These are phyloP conservation scores for Xestia xanthographa DNA, from an alignment of 2,888 invertebrate genomes.

Conservation along the genomic window DNA sequence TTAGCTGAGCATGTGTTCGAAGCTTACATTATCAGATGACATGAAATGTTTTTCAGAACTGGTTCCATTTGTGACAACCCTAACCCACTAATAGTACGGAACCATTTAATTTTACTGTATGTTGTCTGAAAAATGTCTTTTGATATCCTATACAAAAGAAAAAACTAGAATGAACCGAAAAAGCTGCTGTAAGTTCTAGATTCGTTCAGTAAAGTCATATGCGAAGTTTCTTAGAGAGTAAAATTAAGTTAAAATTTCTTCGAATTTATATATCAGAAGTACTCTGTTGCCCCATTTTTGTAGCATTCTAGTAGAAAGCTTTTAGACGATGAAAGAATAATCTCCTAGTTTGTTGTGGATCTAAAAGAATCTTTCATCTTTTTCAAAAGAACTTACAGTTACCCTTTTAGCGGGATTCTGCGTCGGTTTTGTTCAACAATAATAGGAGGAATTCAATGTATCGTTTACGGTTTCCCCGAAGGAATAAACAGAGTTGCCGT, in stretches of 20 bases:
- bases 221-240: constrained; percentile 1
- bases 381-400: constrained; percentile 53
- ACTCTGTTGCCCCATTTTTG: constrained; percentile 38
- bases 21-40: neutral
- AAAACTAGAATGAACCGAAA: constrained; percentile 4
- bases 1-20: neutral
- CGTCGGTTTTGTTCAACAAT: constrained; percentile 52
- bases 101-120: constrained; percentile 71
- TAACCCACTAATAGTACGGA: constrained; percentile 54
- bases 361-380: constrained; percentile 58
- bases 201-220: neutral
- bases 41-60: neutral
- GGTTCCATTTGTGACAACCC: constrained; percentile 38
- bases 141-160: constrained; percentile 35
- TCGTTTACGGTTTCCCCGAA: constrained; percentile 32
- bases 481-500: constrained; percentile 4
- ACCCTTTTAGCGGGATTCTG: constrained; percentile 58
- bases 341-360: constrained; percentile 51
- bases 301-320: constrained; percentile 56
- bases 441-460: constrained; percentile 54
- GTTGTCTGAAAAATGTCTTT: constrained; percentile 65
- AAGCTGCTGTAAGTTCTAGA: neutral
- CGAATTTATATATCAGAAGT: constrained; percentile 24
- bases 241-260: constrained; percentile 30
- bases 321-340: constrained; percentile 63